phyloP scores from a whole-genome alignment of 2,113 vertebrate species.

The Pomatostomus ruficeps region DNA sequence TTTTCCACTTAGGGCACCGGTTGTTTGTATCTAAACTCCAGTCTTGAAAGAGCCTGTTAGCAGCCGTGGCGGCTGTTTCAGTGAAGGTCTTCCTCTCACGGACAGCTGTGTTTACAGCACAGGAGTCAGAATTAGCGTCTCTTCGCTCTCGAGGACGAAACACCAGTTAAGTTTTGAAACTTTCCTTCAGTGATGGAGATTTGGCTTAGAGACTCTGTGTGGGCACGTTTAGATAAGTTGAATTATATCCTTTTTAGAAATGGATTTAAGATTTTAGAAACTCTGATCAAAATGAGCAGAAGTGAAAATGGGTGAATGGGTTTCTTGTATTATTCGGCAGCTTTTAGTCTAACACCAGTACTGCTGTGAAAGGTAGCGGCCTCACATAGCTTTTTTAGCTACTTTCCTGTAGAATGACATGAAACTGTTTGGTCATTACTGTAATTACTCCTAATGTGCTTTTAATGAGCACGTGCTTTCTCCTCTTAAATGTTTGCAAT shows the following conservation, averaged over 20 bases:
- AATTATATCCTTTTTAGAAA: neutral
- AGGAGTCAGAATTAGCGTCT: neutral
- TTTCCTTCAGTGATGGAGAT: neutral
- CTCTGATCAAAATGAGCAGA: neutral
- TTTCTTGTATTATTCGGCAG: neutral
- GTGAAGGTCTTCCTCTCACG: neutral
- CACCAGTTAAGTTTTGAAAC: conserved; percentile 34
- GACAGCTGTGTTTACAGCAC: neutral
- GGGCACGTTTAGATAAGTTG: neutral
- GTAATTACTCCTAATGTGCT: neutral
- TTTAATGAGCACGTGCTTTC: neutral
- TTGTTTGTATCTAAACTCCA: conserved; percentile 29
- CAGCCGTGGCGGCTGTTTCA: rapidly evolving
- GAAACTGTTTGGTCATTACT: neutral
- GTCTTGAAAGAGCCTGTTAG: neutral
- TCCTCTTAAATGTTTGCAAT: neutral
- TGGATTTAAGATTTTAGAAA: neutral
- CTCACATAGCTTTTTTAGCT: neutral
- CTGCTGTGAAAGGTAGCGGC: neutral
- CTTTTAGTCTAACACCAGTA: neutral
- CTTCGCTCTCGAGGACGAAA: neutral
- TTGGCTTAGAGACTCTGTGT: neutral
- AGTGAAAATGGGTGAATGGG: neutral
- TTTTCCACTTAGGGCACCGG: neutral
- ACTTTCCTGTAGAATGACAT: neutral